These are phyloP conservation scores for Cygnus atratus DNA, from an alignment of 2,113 vertebrate species.

Conservation along the genomic window DNA sequence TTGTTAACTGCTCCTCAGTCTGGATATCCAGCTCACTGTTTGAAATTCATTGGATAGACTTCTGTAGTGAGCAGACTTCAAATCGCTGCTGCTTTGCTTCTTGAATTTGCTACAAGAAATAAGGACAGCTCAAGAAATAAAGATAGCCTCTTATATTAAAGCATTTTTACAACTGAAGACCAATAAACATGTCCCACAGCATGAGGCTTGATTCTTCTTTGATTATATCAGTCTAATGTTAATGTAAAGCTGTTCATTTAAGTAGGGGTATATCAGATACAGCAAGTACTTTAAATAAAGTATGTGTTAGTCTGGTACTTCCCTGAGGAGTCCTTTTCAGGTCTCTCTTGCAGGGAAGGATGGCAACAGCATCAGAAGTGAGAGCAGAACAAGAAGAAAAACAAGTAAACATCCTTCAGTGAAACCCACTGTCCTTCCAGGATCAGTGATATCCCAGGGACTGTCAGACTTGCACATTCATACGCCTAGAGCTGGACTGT, in stretches of 20 bases:
- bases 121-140: not conserved
- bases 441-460: not conserved
- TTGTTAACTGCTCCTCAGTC: slow-evolving; percentile 22
- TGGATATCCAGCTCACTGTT: not conserved
- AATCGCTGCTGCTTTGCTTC: not conserved
- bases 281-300: not conserved
- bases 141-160: not conserved
- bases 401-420: not conserved
- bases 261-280: not conserved
- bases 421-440: not conserved
- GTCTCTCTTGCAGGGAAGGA: not conserved
- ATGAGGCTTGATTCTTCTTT: not conserved
- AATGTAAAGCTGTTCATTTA: not conserved
- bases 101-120: not conserved
- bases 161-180: not conserved
- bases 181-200: not conserved
- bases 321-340: not conserved
- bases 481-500: not conserved
- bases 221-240: not conserved
- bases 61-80: slow-evolving; percentile 27
- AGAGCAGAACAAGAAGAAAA: not conserved
- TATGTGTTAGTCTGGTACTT: not conserved
- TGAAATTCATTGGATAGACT: slow-evolving; percentile 2
- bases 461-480: not conserved
- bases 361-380: not conserved